A percentile compares a stretch with the other conserved stretches of the same genome.
phyloP scores from a whole-genome alignment of 2,888 invertebrate genomes.

The Lasioglossum villosulum region DNA sequence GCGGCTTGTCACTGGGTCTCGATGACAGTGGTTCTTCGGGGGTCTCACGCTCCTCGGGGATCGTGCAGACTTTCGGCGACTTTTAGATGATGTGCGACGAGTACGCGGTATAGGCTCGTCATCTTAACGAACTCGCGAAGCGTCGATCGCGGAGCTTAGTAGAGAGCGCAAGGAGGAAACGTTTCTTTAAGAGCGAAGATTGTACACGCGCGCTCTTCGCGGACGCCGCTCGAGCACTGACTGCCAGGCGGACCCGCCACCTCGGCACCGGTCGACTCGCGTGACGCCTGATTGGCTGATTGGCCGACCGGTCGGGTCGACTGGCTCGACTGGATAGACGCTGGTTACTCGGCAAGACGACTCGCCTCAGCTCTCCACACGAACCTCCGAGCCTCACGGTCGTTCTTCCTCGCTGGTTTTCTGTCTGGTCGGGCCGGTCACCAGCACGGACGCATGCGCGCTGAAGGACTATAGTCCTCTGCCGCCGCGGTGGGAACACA shows the following conservation, averaged over 20 bases:
- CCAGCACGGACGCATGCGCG: slow-evolving; percentile 43
- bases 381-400: slow-evolving; percentile 58
- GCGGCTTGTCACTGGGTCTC: neutral
- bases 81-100: neutral
- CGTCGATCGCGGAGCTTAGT: neutral
- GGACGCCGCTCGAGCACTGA: slow-evolving; percentile 72
- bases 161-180: neutral
- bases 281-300: slow-evolving; percentile 77
- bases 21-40: neutral
- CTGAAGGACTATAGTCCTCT: slow-evolving; percentile 27
- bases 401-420: slow-evolving; percentile 60
- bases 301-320: slow-evolving; percentile 66
- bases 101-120: neutral
- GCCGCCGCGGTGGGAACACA: neutral
- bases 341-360: slow-evolving; percentile 44
- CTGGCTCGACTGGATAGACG: slow-evolving; percentile 62
- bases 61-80: neutral
- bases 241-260: slow-evolving; percentile 59
- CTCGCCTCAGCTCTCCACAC: slow-evolving; percentile 11
- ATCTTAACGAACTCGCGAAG: neutral
- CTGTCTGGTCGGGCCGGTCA: slow-evolving; percentile 12
- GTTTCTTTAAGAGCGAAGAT: neutral
- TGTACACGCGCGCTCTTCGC: slow-evolving; percentile 11
- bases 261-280: slow-evolving; percentile 61
- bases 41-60: neutral